A percentile compares a stretch with the other conserved stretches of the same genome.
Conservation (phyloP, 2,888 invertebrate genomes). For the Sepiola atlantica region DNA sequence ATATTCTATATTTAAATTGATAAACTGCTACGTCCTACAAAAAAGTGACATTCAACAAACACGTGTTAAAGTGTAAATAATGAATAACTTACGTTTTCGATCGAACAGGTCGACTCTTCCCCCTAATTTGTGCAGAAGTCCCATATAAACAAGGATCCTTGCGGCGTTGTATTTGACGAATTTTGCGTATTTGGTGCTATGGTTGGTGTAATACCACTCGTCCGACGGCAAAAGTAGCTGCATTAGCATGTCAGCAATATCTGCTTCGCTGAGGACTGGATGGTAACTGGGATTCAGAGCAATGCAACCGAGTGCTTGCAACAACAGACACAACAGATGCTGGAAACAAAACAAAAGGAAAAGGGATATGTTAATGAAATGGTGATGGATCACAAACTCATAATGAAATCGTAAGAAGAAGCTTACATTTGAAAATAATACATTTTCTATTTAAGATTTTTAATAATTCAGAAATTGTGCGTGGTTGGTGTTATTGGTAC, state of each 20-base stretch:
- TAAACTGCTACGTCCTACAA: too few species aligned
- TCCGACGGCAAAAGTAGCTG: conserved; percentile 81
- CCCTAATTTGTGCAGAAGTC: conserved; percentile 80
- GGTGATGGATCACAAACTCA: too few species aligned
- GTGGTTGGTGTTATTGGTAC: too few species aligned
- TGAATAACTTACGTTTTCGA: conserved; percentile 75
- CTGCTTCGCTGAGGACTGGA: conserved; percentile 78
- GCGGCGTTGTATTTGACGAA: conserved; percentile 82
- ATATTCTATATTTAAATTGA: too few species aligned
- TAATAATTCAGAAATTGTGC: too few species aligned
- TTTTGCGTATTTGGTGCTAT: conserved; percentile 80
- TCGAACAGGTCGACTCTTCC: conserved; percentile 80
- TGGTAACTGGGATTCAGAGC: conserved; percentile 79
- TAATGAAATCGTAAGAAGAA: too few species aligned
- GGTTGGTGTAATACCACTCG: conserved; percentile 82
- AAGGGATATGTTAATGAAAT: not conserved
- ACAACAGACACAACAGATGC: conserved; percentile 80
- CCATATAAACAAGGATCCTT: conserved; percentile 80
- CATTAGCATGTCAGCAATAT: conserved; percentile 80
- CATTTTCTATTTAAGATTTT: too few species aligned
- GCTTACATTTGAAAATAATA: too few species aligned
- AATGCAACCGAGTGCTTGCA: conserved; percentile 79
- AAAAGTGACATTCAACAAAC: too few species aligned
- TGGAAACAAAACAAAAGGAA: conserved; percentile 67
- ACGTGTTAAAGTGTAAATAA: not conserved